Evolutionary conservation across 92 coral and sea anemone species (phyloP).

Genomic region (Umimayanthus chanpuru): DNA sequence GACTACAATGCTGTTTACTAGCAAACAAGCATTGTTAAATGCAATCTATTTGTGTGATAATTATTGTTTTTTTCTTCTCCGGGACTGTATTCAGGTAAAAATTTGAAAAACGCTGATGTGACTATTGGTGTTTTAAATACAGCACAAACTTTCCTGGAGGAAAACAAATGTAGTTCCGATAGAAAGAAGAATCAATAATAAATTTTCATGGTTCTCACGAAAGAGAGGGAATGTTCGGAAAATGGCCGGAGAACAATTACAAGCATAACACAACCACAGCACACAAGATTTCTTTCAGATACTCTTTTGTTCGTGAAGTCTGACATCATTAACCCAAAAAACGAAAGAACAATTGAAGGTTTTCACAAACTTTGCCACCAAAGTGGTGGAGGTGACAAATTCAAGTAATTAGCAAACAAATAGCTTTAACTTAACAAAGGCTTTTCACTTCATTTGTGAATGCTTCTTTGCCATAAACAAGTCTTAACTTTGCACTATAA

Average conservation of each 20-base stretch:
- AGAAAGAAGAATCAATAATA: background rate
- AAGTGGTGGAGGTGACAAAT: background rate
- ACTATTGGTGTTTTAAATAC: background rate
- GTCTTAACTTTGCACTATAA: background rate
- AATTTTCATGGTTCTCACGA: background rate
- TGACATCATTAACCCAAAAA: background rate
- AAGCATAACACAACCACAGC: background rate
- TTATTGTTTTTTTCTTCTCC: background rate
- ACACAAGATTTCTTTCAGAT: background rate
- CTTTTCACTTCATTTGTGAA: background rate
- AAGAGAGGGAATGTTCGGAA: background rate
- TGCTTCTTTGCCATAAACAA: background rate
- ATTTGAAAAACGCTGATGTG: background rate
- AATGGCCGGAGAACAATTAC: background rate
- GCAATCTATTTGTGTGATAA: background rate
- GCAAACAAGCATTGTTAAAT: background rate
- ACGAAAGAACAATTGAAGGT: background rate
- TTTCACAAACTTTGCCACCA: background rate
- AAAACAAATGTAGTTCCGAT: background rate
- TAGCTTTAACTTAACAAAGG: background rate
- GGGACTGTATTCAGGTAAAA: background rate
- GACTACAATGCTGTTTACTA: too few species aligned
- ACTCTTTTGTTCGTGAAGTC: background rate
- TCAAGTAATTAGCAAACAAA: too few species aligned
- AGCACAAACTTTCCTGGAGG: background rate